Conservation (phyloP, 2,888 invertebrate species). For the Ptychoptera contaminata region DNA sequence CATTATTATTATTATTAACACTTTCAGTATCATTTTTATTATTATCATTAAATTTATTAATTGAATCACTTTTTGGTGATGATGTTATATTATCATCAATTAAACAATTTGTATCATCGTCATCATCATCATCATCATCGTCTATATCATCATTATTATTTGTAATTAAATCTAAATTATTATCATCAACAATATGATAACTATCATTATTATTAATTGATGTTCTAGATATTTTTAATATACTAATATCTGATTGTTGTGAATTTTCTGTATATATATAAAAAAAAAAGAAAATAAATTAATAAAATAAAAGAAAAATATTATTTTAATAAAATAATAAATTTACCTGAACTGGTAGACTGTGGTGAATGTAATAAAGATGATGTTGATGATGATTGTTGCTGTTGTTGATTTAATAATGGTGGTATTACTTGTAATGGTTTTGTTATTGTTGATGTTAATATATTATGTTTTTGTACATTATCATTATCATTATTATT, state of each 20-base stretch:
- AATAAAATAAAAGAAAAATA: neutral
- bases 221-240: too few relatives aligned
- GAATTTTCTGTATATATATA: too few relatives aligned
- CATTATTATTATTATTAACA: too few relatives aligned
- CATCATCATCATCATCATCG: neutral
- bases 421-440: neutral
- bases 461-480: neutral
- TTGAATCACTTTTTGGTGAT: neutral
- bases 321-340: neutral
- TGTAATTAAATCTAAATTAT: too few relatives aligned
- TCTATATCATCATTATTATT: too few relatives aligned
- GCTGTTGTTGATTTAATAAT: neutral
- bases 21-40: too few relatives aligned
- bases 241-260: too few relatives aligned
- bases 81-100: neutral
- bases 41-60: too few relatives aligned
- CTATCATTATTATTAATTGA: too few relatives aligned
- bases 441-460: neutral
- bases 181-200: too few relatives aligned
- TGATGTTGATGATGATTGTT: neutral
- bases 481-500: too few relatives aligned
- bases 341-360: constrained; percentile 1
- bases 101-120: neutral
- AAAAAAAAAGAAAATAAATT: too few relatives aligned
- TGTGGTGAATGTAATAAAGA: neutral